Evolutionary conservation across 2,113 vertebrate species (phyloP).

Genomic region (Tetrax tetrax): DNA sequence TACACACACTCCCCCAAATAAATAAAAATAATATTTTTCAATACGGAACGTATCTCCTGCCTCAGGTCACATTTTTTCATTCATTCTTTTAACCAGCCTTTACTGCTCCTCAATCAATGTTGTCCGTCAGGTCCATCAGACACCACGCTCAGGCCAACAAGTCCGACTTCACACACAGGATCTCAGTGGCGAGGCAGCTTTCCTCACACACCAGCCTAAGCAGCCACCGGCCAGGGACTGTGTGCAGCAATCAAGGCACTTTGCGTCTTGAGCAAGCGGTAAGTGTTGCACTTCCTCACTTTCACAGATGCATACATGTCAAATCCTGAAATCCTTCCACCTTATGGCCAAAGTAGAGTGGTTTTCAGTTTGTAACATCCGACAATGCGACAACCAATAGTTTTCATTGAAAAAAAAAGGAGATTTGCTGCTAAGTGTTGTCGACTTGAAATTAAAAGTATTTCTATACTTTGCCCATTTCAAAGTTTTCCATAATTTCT

Average conservation of each 20-base stretch:
- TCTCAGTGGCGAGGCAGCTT: rapidly evolving
- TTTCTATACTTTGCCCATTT: not conserved
- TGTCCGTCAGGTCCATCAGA: not conserved
- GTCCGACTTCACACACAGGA: not conserved
- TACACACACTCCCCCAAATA: not conserved
- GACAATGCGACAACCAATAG: not conserved
- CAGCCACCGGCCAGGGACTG: no score
- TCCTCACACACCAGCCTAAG: not conserved
- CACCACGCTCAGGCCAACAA: not conserved
- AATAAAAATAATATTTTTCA: not conserved
- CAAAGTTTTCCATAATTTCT: not conserved
- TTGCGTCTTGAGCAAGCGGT: not conserved
- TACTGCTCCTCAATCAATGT: not conserved
- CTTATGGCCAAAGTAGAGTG: not conserved
- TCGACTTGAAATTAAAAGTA: not conserved
- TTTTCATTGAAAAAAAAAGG: not conserved
- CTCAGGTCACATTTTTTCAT: not conserved
- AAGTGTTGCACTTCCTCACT: not conserved
- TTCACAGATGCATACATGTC: not conserved
- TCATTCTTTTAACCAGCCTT: not conserved
- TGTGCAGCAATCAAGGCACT: rapidly evolving
- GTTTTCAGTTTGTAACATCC: not conserved
- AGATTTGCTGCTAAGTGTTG: not conserved
- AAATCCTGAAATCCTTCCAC: not conserved
- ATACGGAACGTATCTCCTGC: not conserved